Conservation (phyloP, 1,140 invertebrate species). For the Drosophila parabipectinata region DNA sequence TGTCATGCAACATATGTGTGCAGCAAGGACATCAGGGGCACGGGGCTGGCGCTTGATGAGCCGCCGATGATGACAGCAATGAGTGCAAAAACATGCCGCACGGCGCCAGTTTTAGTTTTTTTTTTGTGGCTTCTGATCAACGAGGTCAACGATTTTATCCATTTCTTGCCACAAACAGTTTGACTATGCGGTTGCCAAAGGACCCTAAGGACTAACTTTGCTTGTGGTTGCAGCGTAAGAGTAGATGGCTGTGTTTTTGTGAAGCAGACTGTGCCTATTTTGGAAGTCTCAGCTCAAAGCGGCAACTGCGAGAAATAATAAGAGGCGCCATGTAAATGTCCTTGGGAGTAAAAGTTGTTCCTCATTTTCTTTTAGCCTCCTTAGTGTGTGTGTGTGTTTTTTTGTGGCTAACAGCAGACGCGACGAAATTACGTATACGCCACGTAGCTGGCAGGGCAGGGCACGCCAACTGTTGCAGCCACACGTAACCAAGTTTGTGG, state of each 20-base stretch:
- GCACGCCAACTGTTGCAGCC: slow-evolving; percentile 63
- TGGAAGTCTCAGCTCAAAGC: slow-evolving; percentile 34
- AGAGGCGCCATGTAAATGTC: slow-evolving; percentile 50
- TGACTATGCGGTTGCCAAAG: slow-evolving; percentile 17
- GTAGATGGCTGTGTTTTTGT: slow-evolving; percentile 4
- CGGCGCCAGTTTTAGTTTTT: slow-evolving; percentile 18
- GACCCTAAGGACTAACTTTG: not conserved
- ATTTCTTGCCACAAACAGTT: slow-evolving; percentile 9
- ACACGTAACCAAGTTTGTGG: slow-evolving; percentile 18
- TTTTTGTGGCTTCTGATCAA: slow-evolving; percentile 18
- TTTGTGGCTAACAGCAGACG: slow-evolving; percentile 57
- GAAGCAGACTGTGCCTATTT: slow-evolving; percentile 37
- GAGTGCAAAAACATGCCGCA: slow-evolving; percentile 27
- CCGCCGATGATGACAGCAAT: slow-evolving; percentile 23
- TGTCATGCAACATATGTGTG: slow-evolving; percentile 76
- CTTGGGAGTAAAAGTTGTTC: slow-evolving; percentile 56
- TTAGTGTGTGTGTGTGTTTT: slow-evolving; percentile 29
- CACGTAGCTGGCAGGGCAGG: slow-evolving; percentile 41
- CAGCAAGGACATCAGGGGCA: slow-evolving; percentile 18
- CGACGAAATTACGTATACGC: slow-evolving; percentile 66
- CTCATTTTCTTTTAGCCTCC: slow-evolving; percentile 33
- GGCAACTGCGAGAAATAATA: slow-evolving; percentile 46
- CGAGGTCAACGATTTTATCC: slow-evolving; percentile 52
- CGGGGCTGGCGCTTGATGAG: slow-evolving; percentile 20
- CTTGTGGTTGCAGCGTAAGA: not conserved